A percentile compares a stretch with the other conserved stretches of the same genome.
phyloP scores from a whole-genome alignment of 2,888 invertebrate species.

The Coronaproctus castanopsis region DNA sequence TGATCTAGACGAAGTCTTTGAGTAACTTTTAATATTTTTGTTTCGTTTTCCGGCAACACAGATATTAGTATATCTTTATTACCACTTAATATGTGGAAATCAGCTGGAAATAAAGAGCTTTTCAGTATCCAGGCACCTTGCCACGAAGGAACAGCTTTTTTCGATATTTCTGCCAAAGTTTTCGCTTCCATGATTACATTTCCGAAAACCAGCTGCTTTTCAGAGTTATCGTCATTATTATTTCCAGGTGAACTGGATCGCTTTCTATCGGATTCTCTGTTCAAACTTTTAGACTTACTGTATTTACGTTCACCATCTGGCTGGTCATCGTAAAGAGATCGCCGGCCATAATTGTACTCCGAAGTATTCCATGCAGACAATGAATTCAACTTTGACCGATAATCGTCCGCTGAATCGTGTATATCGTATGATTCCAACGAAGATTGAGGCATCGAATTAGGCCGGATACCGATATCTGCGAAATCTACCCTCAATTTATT shows the following conservation, averaged over 20 bases:
- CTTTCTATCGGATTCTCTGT: no score
- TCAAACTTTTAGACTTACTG: neutral
- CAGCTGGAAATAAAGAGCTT: constrained; percentile 84
- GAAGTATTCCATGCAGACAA: neutral
- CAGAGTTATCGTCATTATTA: neutral
- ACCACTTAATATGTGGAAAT: constrained; percentile 84
- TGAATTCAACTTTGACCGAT: no score
- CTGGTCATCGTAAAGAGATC: neutral
- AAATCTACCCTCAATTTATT: constrained; percentile 84
- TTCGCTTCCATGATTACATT: no score
- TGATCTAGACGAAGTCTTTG: constrained; percentile 83
- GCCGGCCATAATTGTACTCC: constrained; percentile 9
- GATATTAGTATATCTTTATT: constrained; percentile 84
- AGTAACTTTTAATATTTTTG: constrained; percentile 80
- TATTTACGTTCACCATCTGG: neutral
- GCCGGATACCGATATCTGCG: constrained; percentile 54
- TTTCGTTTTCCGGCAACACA: constrained; percentile 86
- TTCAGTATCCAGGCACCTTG: constrained; percentile 90
- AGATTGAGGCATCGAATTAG: no score
- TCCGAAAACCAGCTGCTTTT: no score
- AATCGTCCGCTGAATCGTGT: no score
- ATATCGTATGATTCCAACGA: constrained; percentile 10
- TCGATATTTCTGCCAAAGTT: constrained; percentile 65
- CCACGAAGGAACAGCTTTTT: constrained; percentile 72
- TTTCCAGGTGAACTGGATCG: neutral